These are phyloP conservation scores for Eristalinus sepulchralis DNA, from an alignment of 2,888 invertebrate genomes.

Conservation along the genomic window DNA sequence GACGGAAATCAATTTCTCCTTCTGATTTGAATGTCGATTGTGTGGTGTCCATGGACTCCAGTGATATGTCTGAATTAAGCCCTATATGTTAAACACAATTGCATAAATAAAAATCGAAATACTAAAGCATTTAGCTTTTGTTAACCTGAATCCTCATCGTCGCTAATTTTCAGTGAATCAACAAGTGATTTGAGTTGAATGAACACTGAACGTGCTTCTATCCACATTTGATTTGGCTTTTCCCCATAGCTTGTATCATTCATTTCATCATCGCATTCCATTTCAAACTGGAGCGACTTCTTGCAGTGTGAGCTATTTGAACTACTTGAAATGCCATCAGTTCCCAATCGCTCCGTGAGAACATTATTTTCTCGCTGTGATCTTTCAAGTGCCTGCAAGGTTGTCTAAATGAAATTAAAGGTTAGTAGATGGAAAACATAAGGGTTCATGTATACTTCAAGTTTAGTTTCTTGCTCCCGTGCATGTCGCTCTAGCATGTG, in stretches of 20 bases:
- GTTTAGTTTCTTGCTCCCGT: conserved; percentile 87
- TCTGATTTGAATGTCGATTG: conserved; percentile 77
- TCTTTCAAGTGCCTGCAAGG: conserved; percentile 86
- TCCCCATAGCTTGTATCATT: conserved; percentile 82
- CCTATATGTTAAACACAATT: conserved; percentile 79
- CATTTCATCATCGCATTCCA: conserved; percentile 89
- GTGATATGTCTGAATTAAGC: conserved; percentile 86
- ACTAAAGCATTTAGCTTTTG: background rate
- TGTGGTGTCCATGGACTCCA: conserved; percentile 83
- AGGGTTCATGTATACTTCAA: conserved; percentile 75
- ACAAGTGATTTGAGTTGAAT: conserved; percentile 88
- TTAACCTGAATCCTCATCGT: conserved; percentile 87
- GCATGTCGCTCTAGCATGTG: conserved; percentile 91
- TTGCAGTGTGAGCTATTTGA: conserved; percentile 76
- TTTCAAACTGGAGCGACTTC: conserved; percentile 92
- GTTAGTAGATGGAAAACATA: background rate
- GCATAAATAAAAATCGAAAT: background rate
- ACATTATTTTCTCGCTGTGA: conserved; percentile 87
- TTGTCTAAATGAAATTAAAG: conserved; percentile 80
- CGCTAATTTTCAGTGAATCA: conserved; percentile 88
- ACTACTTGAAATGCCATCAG: conserved; percentile 78
- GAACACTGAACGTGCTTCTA: conserved; percentile 87
- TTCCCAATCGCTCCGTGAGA: conserved; percentile 86
- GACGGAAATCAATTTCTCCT: conserved; percentile 82
- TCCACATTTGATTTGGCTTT: conserved; percentile 83